phyloP scores from a whole-genome alignment of 37 sponge, comb jelly and placozoan genomes.

The Mnemiopsis leidyi region DNA sequence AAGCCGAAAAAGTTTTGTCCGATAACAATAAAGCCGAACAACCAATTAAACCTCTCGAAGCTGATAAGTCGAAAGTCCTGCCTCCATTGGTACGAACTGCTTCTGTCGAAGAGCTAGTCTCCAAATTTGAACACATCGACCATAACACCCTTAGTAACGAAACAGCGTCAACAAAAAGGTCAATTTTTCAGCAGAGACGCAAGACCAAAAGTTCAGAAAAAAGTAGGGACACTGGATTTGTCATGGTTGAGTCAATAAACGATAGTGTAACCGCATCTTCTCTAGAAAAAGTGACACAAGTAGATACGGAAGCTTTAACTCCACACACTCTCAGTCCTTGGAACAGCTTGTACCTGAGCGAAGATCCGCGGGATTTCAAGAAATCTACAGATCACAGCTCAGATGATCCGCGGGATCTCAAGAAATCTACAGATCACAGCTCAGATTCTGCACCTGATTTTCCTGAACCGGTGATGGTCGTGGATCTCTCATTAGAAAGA shows the following conservation, averaged over 20 bases:
- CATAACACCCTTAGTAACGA: neutral
- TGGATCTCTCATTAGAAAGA: neutral
- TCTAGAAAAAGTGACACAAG: constrained; percentile 5
- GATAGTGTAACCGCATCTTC: constrained; percentile 40
- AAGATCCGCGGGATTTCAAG: neutral
- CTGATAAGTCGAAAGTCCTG: neutral
- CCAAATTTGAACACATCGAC: constrained; percentile 31
- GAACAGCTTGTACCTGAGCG: neutral
- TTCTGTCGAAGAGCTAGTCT: neutral
- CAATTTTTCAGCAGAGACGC: constrained; percentile 16
- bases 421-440: no score
- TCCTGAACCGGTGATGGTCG: neutral
- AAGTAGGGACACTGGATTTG: neutral
- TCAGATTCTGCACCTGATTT: neutral
- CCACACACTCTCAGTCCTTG: neutral
- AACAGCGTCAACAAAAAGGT: constrained; percentile 15
- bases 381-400: neutral
- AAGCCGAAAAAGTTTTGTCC: no score
- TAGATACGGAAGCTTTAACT: neutral
- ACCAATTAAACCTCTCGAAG: neutral
- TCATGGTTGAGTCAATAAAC: neutral
- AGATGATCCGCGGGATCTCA: neutral
- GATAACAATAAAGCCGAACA: neutral
- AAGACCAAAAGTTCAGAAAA: neutral
- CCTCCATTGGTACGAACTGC: constrained; percentile 19